Conservation (phyloP, 2,113 vertebrate species). For the Lathamus discolor region DNA sequence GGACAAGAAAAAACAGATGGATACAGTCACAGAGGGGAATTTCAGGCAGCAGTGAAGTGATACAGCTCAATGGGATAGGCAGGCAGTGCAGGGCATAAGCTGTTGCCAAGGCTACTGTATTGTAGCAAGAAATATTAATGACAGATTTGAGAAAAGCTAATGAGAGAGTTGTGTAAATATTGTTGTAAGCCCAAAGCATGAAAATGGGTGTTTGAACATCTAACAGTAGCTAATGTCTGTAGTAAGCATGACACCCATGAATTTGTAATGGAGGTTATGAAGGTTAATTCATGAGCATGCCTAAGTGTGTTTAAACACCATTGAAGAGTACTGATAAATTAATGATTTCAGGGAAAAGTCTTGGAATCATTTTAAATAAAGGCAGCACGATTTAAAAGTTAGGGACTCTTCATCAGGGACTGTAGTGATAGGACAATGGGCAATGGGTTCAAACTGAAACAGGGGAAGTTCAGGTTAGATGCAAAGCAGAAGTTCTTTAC, state of each 20-base stretch:
- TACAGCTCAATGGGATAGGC: neutral
- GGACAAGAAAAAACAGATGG: constrained; percentile 33
- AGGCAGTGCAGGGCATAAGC: neutral
- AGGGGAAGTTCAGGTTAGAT: neutral
- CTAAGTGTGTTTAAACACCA: constrained; percentile 42
- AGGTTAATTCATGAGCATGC: constrained; percentile 57
- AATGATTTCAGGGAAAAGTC: neutral
- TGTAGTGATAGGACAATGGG: neutral
- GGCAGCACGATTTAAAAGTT: neutral
- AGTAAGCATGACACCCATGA: constrained; percentile 17
- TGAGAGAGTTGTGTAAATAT: constrained; percentile 47
- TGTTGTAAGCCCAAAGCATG: constrained; percentile 47
- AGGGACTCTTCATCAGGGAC: neutral
- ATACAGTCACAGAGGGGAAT: neutral
- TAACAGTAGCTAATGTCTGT: constrained; percentile 41
- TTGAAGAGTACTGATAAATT: constrained; percentile 18
- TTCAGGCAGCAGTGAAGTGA: neutral
- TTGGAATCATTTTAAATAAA: neutral
- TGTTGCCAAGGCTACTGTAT: constrained; percentile 2
- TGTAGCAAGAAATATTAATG: neutral
- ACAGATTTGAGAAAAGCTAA: constrained; percentile 38
- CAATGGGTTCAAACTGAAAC: neutral
- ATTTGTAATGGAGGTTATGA: neutral
- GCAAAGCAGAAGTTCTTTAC: neutral
- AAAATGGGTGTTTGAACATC: constrained; percentile 55